Evolutionary conservation across 2,113 vertebrate species (phyloP).

Genomic region (Dasyurus viverrinus): DNA sequence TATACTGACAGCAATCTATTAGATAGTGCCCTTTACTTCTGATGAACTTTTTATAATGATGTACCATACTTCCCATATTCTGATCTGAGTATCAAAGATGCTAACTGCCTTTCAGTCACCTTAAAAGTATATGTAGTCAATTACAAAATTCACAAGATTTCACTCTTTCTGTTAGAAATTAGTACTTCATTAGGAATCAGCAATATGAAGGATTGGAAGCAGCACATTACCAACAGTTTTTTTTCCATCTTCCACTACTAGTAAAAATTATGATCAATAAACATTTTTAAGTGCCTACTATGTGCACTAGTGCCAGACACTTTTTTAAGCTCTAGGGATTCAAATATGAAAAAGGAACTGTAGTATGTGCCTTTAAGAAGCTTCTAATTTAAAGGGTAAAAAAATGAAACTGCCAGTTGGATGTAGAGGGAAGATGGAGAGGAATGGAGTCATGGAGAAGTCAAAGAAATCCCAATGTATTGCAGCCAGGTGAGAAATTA

Average conservation of each 20-base stretch:
- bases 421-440: background rate
- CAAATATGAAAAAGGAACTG: background rate
- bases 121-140: background rate
- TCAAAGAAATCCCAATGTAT: background rate
- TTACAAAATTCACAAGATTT: background rate
- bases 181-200: background rate
- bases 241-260: no score
- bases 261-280: background rate
- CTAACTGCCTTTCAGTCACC: background rate
- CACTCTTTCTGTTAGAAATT: background rate
- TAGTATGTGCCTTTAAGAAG: background rate
- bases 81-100: background rate
- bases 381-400: background rate
- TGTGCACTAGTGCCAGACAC: background rate
- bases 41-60: background rate
- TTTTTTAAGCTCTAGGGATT: background rate
- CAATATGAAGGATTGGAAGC: background rate
- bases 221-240: background rate
- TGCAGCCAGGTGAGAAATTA: background rate
- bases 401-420: background rate
- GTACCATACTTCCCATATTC: background rate
- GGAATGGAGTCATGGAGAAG: background rate
- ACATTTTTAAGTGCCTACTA: background rate
- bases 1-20: background rate
- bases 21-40: background rate